phyloP scores from a whole-genome alignment of 2,113 vertebrate genomes.

The Oriolus oriolus region DNA sequence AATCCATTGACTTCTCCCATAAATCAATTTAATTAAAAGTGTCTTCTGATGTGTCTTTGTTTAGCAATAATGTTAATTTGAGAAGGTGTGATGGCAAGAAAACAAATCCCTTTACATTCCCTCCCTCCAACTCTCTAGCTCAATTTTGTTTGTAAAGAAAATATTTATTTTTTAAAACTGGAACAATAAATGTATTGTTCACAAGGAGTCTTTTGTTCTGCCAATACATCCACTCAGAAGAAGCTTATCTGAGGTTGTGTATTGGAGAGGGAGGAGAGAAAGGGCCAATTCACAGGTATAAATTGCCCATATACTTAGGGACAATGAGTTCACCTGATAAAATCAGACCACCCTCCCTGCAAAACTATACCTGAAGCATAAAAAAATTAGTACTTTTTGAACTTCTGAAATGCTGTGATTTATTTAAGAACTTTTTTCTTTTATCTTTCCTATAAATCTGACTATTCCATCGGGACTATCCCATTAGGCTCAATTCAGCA shows the following conservation, averaged over 20 bases:
- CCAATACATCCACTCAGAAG: neutral
- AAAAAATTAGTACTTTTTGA: neutral
- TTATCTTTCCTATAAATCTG: neutral
- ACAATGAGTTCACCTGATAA: neutral
- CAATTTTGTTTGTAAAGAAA: neutral
- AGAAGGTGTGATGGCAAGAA: constrained; percentile 34
- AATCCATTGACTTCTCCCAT: constrained; percentile 12
- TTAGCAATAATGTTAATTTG: constrained; percentile 29
- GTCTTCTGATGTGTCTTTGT: constrained; percentile 20
- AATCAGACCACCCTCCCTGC: constrained; percentile 23
- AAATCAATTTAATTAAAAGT: constrained; percentile 61
- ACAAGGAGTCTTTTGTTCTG: constrained; percentile 11
- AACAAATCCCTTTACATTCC: neutral
- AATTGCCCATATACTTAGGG: neutral
- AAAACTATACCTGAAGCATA: neutral
- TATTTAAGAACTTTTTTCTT: neutral
- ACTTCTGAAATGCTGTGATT: neutral
- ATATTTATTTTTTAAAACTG: neutral
- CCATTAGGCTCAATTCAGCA: neutral
- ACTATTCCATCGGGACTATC: neutral
- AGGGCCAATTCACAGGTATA: neutral
- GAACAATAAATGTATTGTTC: neutral
- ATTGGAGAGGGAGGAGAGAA: neutral
- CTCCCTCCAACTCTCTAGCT: neutral
- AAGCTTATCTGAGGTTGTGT: neutral